Evolutionary conservation across 2,888 invertebrate species (phyloP), one percentile per base, ranked within the genome.

Genomic region (Volucella inflata): DNA sequence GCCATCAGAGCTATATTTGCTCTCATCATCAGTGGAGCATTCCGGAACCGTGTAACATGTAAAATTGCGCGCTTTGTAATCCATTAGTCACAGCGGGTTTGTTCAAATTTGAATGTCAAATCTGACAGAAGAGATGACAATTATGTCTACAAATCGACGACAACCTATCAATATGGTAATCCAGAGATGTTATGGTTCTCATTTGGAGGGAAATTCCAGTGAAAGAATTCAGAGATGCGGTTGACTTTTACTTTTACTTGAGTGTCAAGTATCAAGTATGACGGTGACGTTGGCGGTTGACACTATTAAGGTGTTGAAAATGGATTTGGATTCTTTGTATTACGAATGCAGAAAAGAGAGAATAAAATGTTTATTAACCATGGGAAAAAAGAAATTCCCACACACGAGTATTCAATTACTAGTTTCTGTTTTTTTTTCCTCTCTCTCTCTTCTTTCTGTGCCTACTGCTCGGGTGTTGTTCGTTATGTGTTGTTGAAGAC

Each of bases 31-130:
- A 44, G 89, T 88, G n/a, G 88, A 88, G 77, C 90, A 90, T 87
- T 92, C 92, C 12, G 91, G 91, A 74, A 92, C 90, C 11, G 92
- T 91, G 62, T 92, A 92, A 75, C 92, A 92, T 72, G 91, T 91
- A 87, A 90, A 91, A 76, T 90, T 89, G 30, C 88, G 89, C n/a
- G 89, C 81, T 77, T 88, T 88, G 79, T 89, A 89, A 85, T 91
- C 91, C 75, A 91, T 89, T 87, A 50, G 44, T 71, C 48, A 11
- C 67, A 53, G 9, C 21, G 44, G 6, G 6, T 30, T 30, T 30
- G 4, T 30, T 67, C 16, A 42, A 53, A 12, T 62, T 59, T 38
- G 40, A 60, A 48, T 60, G 60, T 80, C 53, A 40, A 74, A 60
- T 60, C 80, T 67, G 6, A 36, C 36, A 36, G 16, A 16, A 30